These are phyloP conservation scores for Diachasma alloeum DNA, from an alignment of 1,140 invertebrate species.

Conservation along the genomic window DNA sequence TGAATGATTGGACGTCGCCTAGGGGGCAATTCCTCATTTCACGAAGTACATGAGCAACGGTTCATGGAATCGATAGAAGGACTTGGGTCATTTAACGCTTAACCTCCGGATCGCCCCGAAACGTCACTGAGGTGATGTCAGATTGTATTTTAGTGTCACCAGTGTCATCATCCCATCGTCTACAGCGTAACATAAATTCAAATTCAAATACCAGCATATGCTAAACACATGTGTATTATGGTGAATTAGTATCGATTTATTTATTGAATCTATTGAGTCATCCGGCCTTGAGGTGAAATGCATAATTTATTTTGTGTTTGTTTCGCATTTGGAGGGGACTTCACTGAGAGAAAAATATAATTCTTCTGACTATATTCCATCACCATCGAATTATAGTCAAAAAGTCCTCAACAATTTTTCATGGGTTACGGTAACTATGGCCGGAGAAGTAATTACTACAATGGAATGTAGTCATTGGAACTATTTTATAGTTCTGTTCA, in stretches of 20 bases:
- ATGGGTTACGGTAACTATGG: too few relatives aligned
- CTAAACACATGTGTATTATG: not conserved
- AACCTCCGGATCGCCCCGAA: not conserved
- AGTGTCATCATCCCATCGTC: not conserved
- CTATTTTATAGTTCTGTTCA: too few relatives aligned
- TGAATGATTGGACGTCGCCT: not conserved
- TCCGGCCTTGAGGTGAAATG: not conserved
- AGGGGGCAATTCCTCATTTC: not conserved
- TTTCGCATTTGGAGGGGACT: too few relatives aligned
- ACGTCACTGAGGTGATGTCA: conserved; percentile 1
- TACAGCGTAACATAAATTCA: not conserved
- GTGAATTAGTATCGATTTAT: not conserved
- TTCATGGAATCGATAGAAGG: not conserved
- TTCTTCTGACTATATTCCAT: too few relatives aligned
- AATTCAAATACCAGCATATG: not conserved
- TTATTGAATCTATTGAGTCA: not conserved
- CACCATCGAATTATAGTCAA: too few relatives aligned
- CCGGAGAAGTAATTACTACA: too few relatives aligned
- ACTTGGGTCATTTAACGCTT: not conserved
- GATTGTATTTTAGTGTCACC: not conserved
- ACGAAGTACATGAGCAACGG: not conserved
- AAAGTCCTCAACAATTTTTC: too few relatives aligned
- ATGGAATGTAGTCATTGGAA: too few relatives aligned
- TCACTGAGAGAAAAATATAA: too few relatives aligned
- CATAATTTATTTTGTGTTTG: not conserved